A percentile compares a stretch with the other conserved stretches of the same genome.
Evolutionary conservation across 2,113 vertebrate genomes (phyloP).

Genomic region (Reinhardtius hippoglossoides): DNA sequence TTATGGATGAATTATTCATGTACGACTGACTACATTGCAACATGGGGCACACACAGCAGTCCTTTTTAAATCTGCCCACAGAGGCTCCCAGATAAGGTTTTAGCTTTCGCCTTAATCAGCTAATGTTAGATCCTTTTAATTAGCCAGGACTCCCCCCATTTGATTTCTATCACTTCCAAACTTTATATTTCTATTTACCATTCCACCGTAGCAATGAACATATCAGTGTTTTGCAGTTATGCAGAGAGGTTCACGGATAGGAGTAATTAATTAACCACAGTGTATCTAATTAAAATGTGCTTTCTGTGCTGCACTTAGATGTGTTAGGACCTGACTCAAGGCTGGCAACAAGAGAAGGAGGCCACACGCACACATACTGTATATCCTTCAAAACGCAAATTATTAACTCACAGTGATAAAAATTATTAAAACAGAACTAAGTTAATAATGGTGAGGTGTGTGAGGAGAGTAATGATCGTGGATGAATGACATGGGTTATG

Average conservation of each 20-base stretch:
- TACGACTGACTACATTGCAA: constrained; percentile 53
- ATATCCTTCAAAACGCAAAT: not conserved
- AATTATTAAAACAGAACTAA: not conserved
- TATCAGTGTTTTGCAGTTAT: constrained; percentile 66
- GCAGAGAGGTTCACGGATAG: constrained; percentile 33
- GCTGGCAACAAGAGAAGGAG: not conserved
- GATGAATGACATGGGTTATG: not conserved
- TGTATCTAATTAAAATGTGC: constrained; percentile 56
- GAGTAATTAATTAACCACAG: constrained; percentile 63
- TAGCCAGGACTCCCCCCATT: constrained; percentile 49
- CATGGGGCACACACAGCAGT: constrained; percentile 33
- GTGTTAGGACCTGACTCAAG: not conserved
- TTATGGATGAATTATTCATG: constrained; percentile 71
- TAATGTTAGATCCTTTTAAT: constrained; percentile 70
- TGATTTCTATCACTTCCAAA: constrained; percentile 70
- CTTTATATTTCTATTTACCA: constrained; percentile 65
- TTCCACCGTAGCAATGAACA: constrained; percentile 56
- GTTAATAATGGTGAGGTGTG: too few relatives aligned
- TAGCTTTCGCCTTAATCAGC: constrained; percentile 60
- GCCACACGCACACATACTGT: not conserved
- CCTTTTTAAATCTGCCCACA: constrained; percentile 8
- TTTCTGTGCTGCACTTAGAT: constrained; percentile 26
- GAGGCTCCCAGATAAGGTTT: constrained; percentile 56
- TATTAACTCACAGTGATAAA: not conserved
- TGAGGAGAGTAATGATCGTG: not conserved